phyloP scores from a whole-genome alignment of 1,140 invertebrate genomes.

The Battus philenor region DNA sequence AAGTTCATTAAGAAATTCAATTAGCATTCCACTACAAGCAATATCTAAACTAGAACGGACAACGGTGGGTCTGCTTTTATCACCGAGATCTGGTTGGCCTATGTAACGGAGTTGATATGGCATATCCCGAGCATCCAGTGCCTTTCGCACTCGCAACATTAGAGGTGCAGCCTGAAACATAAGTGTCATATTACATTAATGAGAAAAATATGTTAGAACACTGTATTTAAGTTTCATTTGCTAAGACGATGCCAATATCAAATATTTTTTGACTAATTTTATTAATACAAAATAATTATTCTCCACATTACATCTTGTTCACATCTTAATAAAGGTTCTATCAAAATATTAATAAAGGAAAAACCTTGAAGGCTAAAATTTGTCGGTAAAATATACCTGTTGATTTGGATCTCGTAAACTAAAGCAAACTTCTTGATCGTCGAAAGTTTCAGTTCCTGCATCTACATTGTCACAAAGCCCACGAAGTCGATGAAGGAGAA shows the following conservation, averaged over 20 bases:
- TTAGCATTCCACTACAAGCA: slow-evolving; percentile 90
- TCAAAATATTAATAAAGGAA: not conserved
- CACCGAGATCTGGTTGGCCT: slow-evolving; percentile 90
- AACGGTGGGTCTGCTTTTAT: slow-evolving; percentile 92
- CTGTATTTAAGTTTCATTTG: no score
- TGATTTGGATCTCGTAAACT: slow-evolving; percentile 81
- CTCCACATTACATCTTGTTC: no score
- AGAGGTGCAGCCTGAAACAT: slow-evolving; percentile 78
- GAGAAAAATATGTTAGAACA: no score
- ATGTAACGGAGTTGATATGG: slow-evolving; percentile 93
- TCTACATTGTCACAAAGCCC: slow-evolving; percentile 97
- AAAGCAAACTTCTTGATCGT: slow-evolving; percentile 93
- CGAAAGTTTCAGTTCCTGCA: slow-evolving; percentile 91
- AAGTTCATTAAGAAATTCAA: slow-evolving; percentile 94
- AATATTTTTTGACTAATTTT: no score
- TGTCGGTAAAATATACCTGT: slow-evolving; percentile 41
- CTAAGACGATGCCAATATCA: no score
- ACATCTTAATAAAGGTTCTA: slow-evolving; percentile 30
- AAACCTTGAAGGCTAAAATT: slow-evolving; percentile 4
- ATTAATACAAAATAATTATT: no score
- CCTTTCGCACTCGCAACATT: slow-evolving; percentile 84
- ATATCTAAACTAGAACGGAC: slow-evolving; percentile 95
- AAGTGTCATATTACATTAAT: no score
- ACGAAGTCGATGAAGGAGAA: slow-evolving; percentile 92
- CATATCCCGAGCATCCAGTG: slow-evolving; percentile 85